phyloP scores from a whole-genome alignment of 2,797 vertebrate species.

The Phrynocephalus vlangalii region DNA sequence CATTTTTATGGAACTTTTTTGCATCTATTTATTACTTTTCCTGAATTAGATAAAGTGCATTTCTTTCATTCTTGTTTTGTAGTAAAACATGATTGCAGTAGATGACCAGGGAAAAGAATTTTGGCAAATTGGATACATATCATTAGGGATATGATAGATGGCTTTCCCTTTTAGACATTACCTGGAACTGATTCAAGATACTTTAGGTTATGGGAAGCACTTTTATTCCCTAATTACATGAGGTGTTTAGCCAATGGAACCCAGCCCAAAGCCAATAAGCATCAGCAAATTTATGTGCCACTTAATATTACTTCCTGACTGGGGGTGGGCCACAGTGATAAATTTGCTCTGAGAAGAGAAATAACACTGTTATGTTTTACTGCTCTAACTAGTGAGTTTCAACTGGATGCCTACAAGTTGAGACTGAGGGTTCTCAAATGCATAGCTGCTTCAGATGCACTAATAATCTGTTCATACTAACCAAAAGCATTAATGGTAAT shows the following conservation, averaged over 20 bases:
- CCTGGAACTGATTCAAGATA: conserved; percentile 54
- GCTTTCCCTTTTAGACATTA: conserved; percentile 45
- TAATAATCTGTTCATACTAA: neutral
- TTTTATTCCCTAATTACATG: conserved; percentile 55
- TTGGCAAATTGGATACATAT: conserved; percentile 7
- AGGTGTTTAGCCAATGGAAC: conserved; percentile 54
- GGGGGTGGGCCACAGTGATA: conserved; percentile 17
- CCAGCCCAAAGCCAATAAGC: conserved; percentile 54
- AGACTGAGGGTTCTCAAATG: conserved; percentile 13
- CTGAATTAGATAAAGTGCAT: conserved; percentile 27
- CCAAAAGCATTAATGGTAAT: neutral
- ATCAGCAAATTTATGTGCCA: conserved; percentile 59
- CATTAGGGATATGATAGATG: conserved; percentile 45
- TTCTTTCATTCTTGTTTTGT: neutral
- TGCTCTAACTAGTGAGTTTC: conserved; percentile 31
- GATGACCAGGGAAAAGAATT: conserved; percentile 34
- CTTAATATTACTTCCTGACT: conserved; percentile 42
- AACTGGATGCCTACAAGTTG: conserved; percentile 36
- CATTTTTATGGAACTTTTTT: conserved; percentile 26
- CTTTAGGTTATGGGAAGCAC: conserved; percentile 49
- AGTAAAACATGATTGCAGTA: conserved; percentile 7
- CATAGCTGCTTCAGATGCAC: neutral
- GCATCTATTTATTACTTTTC: neutral
- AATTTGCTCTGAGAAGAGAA: conserved; percentile 51
- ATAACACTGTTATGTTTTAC: conserved; percentile 50